Percentiles rank a stretch among this genome's conserved stretches.
Evolutionary conservation across 2,888 invertebrate species (phyloP).

Genomic region (Endotricha flammealis): DNA sequence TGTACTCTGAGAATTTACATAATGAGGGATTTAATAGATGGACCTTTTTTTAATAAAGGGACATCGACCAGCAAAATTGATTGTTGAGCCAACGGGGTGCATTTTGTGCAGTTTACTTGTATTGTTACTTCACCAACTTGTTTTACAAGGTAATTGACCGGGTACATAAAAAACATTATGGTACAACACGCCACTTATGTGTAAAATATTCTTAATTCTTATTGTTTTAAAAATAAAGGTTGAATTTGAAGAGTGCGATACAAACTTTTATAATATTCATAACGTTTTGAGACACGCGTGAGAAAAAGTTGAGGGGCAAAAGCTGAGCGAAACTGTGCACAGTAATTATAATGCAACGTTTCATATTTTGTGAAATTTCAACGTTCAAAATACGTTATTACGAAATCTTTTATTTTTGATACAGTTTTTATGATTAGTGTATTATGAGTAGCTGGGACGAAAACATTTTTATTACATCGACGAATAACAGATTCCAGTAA

Average conservation of each 20-base stretch:
- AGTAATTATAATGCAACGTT: neutral
- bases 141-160: slow-evolving; percentile 10
- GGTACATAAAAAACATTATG: neutral
- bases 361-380: neutral
- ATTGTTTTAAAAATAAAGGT: neutral
- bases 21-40: slow-evolving; percentile 46
- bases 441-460: no score
- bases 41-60: slow-evolving; percentile 33
- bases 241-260: neutral
- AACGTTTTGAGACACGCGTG: neutral
- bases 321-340: neutral
- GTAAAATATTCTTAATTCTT: neutral
- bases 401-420: no score
- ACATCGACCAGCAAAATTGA: slow-evolving; percentile 30
- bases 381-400: no score
- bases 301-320: neutral
- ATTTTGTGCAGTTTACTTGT: slow-evolving; percentile 22
- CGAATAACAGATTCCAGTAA: no score
- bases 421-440: no score
- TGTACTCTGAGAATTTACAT: slow-evolving; percentile 36
- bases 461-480: no score
- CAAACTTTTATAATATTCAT: neutral
- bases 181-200: neutral
- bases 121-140: slow-evolving; percentile 15
- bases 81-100: slow-evolving; percentile 25